These are phyloP conservation scores for Dipodomys ordii DNA, from an alignment of 2,113 vertebrate genomes.

Conservation along the genomic window DNA sequence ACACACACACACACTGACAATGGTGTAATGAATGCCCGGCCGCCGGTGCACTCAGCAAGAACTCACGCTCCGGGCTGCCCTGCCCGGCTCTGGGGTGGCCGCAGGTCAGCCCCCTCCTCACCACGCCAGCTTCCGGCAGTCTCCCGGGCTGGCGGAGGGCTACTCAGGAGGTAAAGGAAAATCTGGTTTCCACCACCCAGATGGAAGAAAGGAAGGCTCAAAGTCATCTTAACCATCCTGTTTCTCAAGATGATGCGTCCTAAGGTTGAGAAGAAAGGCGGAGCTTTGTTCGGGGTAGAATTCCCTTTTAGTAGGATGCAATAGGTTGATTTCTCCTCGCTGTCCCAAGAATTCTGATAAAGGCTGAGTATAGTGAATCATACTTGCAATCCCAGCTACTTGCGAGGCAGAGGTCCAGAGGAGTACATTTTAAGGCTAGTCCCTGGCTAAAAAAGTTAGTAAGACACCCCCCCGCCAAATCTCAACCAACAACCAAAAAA, in stretches of 20 bases:
- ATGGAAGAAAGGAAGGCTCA: background rate
- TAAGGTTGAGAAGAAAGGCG: background rate
- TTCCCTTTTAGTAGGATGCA: background rate
- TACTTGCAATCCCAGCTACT: too few species aligned
- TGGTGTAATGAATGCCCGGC: background rate
- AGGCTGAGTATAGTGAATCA: too few species aligned
- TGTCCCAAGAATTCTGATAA: background rate
- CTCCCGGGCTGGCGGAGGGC: background rate
- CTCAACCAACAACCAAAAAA: too few species aligned
- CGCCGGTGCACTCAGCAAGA: background rate
- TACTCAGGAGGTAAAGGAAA: background rate
- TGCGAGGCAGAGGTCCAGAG: too few species aligned
- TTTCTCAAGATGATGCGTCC: background rate
- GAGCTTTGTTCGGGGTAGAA: background rate
- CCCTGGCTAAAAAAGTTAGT: too few species aligned
- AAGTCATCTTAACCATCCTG: background rate
- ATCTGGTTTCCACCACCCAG: background rate
- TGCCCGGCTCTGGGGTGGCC: background rate
- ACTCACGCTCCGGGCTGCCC: background rate
- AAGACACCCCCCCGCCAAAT: too few species aligned
- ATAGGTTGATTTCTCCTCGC: background rate
- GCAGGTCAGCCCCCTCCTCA: background rate
- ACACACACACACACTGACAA: constrained; percentile 46
- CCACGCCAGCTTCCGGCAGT: accelerated
- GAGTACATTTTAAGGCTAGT: too few species aligned